phyloP scores from a whole-genome alignment of 2,113 vertebrate species.

The Atrichornis clamosus region DNA sequence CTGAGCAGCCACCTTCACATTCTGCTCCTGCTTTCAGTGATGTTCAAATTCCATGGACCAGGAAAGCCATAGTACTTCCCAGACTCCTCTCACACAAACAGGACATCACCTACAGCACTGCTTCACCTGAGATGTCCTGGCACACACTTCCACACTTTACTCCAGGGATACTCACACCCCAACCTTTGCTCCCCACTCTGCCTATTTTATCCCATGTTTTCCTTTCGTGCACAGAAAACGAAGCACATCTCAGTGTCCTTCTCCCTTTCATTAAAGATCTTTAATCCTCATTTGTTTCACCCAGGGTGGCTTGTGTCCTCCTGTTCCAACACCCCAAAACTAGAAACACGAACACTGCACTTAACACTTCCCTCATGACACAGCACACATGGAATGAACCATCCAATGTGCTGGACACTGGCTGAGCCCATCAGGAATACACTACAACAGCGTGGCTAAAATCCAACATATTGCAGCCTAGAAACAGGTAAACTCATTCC shows the following conservation, averaged over 20 bases:
- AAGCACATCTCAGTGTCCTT: fast-evolving
- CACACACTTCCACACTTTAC: fast-evolving
- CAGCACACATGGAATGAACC: too few relatives aligned
- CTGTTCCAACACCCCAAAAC: background rate
- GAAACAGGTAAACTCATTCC: background rate
- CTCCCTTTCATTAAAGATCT: background rate
- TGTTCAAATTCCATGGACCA: fast-evolving
- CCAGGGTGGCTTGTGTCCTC: background rate
- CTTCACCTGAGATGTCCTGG: background rate
- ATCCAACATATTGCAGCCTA: background rate
- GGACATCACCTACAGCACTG: background rate
- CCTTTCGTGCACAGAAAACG: background rate
- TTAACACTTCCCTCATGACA: background rate
- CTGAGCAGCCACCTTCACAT: background rate
- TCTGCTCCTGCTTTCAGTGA: background rate
- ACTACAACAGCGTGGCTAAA: background rate
- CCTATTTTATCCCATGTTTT: fast-evolving
- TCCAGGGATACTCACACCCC: background rate
- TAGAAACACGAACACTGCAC: fast-evolving
- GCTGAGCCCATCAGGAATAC: background rate
- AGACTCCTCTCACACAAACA: background rate
- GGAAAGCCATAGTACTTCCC: fast-evolving
- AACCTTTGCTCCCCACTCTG: background rate
- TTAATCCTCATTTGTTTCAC: background rate
- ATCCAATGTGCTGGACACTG: fast-evolving